phyloP scores from a whole-genome alignment of 2,113 vertebrate species.

The Heptranchias perlo region DNA sequence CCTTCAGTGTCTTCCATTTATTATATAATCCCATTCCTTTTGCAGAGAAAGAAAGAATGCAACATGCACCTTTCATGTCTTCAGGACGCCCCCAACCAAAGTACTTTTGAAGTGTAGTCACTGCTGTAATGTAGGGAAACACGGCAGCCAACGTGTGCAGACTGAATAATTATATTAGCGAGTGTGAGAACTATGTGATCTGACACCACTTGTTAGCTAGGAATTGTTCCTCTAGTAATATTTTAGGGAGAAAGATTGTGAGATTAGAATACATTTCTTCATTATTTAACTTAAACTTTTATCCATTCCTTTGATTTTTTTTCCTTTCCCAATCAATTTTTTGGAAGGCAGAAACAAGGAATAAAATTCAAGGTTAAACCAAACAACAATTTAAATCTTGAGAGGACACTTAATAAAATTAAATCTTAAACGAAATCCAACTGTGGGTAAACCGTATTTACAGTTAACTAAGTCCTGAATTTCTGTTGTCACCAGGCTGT shows the following conservation, averaged over 20 bases:
- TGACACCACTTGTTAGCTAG: background rate
- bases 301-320: background rate
- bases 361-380: background rate
- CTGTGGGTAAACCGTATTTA: background rate
- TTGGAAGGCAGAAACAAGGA: background rate
- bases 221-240: background rate
- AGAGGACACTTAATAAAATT: background rate
- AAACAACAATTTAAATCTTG: background rate
- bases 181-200: background rate
- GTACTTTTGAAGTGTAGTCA: background rate
- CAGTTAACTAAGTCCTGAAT: background rate
- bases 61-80: background rate
- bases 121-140: background rate
- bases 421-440: background rate
- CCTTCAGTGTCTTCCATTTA: background rate
- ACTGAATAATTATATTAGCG: too few relatives aligned
- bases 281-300: background rate
- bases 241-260: background rate
- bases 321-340: background rate
- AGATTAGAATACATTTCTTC: background rate
- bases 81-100: background rate
- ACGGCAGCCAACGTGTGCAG: background rate
- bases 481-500: background rate
- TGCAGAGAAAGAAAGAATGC: background rate
- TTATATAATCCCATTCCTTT: background rate